Percentiles rank a stretch among this genome's conserved stretches.
Evolutionary conservation across 1,140 invertebrate species (phyloP).

Genomic region (Leptinotarsa undecemlineata): DNA sequence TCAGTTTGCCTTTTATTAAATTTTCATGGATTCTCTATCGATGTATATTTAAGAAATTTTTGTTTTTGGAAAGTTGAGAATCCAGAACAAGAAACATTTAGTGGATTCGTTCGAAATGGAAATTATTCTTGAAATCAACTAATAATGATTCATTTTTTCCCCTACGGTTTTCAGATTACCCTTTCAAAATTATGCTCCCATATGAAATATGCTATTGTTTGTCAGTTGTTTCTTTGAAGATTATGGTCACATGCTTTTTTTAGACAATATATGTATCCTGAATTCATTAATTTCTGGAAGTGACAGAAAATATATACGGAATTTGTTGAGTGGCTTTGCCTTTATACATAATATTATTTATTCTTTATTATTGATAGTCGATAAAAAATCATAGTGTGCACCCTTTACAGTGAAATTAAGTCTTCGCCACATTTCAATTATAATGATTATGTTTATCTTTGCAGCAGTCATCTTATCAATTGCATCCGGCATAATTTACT

Average conservation of each 20-base stretch:
- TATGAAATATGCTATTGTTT: background rate
- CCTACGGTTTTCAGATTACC: no score
- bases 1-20: no score
- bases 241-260: background rate
- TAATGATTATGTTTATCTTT: no score
- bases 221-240: background rate
- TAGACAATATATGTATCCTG: background rate
- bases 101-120: background rate
- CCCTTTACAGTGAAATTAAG: no score
- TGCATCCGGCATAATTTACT: no score
- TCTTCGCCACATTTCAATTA: no score
- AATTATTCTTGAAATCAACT: background rate
- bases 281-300: background rate
- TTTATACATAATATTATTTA: background rate
- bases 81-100: background rate
- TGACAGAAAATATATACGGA: background rate
- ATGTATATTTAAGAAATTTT: no score
- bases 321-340: slow-evolving; percentile 1
- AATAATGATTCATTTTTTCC: background rate
- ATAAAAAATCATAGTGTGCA: no score
- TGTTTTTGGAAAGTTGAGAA: background rate
- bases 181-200: no score
- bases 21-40: no score
- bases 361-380: background rate
- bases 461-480: no score